Percentiles rank a stretch among this genome's conserved stretches.
phyloP scores from a whole-genome alignment of 1,140 invertebrate genomes.

The Phocides pigmalion region DNA sequence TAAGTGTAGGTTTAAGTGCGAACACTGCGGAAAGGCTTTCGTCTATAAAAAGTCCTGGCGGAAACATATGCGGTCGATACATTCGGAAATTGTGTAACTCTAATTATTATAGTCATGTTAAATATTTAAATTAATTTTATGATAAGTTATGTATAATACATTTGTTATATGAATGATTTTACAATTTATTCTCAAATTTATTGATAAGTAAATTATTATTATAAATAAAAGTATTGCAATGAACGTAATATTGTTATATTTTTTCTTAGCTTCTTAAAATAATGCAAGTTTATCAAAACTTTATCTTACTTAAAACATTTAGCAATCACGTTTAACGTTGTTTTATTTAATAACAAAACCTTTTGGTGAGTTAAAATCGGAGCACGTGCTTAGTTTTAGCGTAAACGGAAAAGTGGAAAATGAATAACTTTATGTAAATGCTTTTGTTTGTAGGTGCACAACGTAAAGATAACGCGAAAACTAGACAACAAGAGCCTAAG shows the following conservation, averaged over 20 bases:
- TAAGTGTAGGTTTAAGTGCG: slow-evolving; percentile 59
- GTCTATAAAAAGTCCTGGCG: slow-evolving; percentile 21
- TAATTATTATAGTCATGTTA: background rate
- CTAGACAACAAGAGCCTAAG: slow-evolving; percentile 7
- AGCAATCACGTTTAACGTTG: no score
- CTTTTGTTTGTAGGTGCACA: slow-evolving; percentile 30
- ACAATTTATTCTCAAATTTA: no score
- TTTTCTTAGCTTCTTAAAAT: no score
- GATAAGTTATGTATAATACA: no score
- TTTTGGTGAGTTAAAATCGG: background rate
- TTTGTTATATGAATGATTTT: no score
- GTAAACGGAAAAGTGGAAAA: slow-evolving; percentile 17
- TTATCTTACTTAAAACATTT: no score
- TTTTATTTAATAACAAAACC: background rate
- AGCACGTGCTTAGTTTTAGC: slow-evolving; percentile 1
- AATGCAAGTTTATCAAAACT: no score
- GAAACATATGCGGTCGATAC: slow-evolving; percentile 33
- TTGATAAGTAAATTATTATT: no score
- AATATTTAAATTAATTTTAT: no score
- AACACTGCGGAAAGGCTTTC: slow-evolving; percentile 65
- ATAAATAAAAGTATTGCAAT: no score
- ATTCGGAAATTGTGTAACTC: background rate
- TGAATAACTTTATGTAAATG: slow-evolving; percentile 29
- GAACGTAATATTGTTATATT: no score
- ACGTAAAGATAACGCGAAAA: slow-evolving; percentile 26